Percentiles rank a stretch among this genome's conserved stretches.
Evolutionary conservation across 2,797 vertebrate genomes (phyloP).

Genomic region (Myripristis murdjan): DNA sequence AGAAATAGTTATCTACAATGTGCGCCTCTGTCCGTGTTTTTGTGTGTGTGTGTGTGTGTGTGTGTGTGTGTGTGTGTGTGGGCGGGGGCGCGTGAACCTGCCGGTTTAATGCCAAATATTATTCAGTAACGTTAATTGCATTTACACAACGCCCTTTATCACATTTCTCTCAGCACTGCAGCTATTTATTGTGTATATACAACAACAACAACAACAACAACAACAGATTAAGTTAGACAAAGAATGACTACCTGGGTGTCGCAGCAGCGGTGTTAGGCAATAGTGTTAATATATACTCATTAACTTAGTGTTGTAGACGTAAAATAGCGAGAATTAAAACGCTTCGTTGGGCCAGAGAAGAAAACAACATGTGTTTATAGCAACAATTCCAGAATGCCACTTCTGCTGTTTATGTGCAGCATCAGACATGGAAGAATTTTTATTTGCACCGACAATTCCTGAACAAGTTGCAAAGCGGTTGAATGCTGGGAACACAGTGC

Average conservation of each 20-base stretch:
- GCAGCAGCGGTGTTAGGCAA: conserved; percentile 30
- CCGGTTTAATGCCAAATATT: too few relatives aligned
- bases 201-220: neutral
- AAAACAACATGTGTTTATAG: conserved; percentile 21
- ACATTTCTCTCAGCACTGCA: neutral
- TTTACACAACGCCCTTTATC: neutral
- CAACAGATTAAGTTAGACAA: conserved; percentile 5
- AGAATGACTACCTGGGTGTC: conserved; percentile 3
- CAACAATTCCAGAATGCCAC: neutral
- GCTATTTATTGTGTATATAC: conserved; percentile 3
- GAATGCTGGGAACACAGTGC: neutral
- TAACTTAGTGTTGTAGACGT: conserved; percentile 36
- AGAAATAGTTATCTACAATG: neutral
- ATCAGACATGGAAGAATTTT: conserved; percentile 23
- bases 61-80: too few relatives aligned
- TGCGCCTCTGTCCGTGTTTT: neutral
- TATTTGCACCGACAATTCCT: conserved; percentile 49
- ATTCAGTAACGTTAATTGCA: neutral
- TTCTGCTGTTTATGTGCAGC: conserved; percentile 18
- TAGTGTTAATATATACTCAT: conserved; percentile 43
- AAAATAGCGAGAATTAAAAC: conserved; percentile 31
- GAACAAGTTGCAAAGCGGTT: conserved; percentile 24
- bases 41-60: neutral
- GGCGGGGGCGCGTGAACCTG: too few relatives aligned
- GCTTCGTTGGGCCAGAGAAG: conserved; percentile 16